Evolutionary conservation across 2,888 invertebrate species (phyloP), one percentile per base, ranked within the genome.

Genomic region (Beris chalybata): DNA sequence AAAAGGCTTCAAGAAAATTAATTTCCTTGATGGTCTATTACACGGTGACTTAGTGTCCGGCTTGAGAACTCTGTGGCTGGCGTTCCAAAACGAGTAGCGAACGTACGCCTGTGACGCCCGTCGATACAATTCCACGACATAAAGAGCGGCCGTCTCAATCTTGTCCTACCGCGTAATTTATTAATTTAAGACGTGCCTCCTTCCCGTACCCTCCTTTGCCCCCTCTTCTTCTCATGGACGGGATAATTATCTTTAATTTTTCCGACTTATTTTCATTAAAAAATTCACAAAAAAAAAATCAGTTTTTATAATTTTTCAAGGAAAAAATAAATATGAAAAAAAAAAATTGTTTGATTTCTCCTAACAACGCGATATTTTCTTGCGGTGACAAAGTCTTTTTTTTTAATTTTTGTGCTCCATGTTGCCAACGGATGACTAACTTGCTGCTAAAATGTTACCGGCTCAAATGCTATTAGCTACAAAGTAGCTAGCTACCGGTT

Each of bases 121-220:
- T n/a, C 48, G 48, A 57, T 48, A 31, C 57, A 57, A 57, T 65
- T 65, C 50, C 57, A 56, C 65, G 56, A 57, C 65, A 65, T 65
- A 65, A 65, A 65, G 57, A 65, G 45, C 30, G 22, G 50, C 50
- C 65, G 58, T 65, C 58, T 50, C 58, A 65, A 65, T 52, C 58
- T 65, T 65, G 65, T 65, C 65, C 65, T 58, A 65, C 53, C 65
- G 58, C 57, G 57, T 65, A 65, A 65, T 65, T 65, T 65, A 65
- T 65, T 65, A 57, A 65, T 65, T 58, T 65, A 50, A 65, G 58
- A 58, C 44, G 57, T 22, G 50, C 50, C 30, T 32, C 22, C 45
- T 45, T 32, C 43, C 48, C 48, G 15, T 12, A 15, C 15, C 4
- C 1, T 6, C n/a, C 15, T 12, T 12, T 12, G 9, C 38, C 38